Percentiles rank a stretch among this genome's conserved stretches.
Conservation (phyloP, 2,113 vertebrate species). For the Sinocyclocheilus anophthalmus region DNA sequence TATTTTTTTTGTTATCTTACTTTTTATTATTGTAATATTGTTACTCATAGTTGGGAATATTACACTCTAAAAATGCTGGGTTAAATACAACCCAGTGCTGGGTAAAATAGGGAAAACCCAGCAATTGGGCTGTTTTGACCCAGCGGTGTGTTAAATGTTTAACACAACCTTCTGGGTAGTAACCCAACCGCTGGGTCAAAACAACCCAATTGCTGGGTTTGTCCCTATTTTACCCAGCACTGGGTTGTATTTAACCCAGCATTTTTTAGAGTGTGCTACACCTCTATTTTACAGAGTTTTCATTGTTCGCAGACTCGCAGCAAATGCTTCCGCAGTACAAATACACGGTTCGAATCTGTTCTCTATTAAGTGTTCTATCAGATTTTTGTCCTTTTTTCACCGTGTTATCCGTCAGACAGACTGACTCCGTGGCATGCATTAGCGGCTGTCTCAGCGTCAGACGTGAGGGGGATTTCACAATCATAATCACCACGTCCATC, state of each 20-base stretch:
- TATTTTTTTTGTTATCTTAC: neutral
- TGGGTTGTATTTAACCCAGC: no score
- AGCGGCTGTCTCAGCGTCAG: neutral
- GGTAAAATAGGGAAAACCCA: no score
- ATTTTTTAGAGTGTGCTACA: neutral
- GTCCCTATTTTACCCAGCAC: no score
- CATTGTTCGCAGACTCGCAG: neutral
- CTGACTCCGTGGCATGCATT: neutral
- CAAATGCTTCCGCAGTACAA: neutral
- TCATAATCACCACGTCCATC: neutral
- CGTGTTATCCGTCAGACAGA: neutral
- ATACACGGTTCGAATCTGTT: neutral
- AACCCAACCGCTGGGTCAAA: no score
- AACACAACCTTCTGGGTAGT: no score
- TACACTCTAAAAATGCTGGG: neutral
- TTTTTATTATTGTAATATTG: neutral
- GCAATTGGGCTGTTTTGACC: no score
- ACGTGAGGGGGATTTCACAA: neutral
- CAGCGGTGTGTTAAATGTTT: no score
- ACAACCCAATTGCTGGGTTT: no score
- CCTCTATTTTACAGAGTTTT: neutral
- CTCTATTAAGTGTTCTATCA: neutral
- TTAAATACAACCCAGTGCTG: no score
- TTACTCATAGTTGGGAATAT: no score
- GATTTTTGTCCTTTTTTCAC: neutral